Percentiles rank a stretch among this genome's conserved stretches.
Evolutionary conservation across 2,113 vertebrate genomes (phyloP).

Genomic region (Phrynosoma blainvillii): DNA sequence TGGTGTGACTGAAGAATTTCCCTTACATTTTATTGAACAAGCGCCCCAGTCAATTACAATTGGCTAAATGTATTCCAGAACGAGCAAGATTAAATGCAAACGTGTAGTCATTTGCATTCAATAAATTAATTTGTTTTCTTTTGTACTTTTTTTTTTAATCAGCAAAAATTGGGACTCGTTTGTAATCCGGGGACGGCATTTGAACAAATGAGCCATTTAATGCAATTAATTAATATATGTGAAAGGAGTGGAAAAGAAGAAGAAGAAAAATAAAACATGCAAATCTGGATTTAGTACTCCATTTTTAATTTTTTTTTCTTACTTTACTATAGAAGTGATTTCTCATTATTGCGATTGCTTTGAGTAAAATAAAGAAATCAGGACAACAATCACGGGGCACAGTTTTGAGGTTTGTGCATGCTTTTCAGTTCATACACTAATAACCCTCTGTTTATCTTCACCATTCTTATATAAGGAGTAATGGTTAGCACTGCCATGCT

Average conservation of each 20-base stretch:
- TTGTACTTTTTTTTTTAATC: slow-evolving; percentile 40
- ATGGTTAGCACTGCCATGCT: slow-evolving; percentile 3
- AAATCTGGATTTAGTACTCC: slow-evolving; percentile 25
- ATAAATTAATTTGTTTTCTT: slow-evolving; percentile 35
- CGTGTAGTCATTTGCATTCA: slow-evolving; percentile 39
- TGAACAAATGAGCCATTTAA: slow-evolving; percentile 34
- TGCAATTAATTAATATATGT: slow-evolving; percentile 42
- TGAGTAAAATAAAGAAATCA: slow-evolving; percentile 4
- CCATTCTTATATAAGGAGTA: not conserved
- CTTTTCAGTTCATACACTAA: not conserved
- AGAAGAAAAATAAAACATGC: slow-evolving; percentile 36
- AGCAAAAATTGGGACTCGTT: slow-evolving; percentile 43
- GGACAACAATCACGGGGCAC: not conserved
- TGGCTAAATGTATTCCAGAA: slow-evolving; percentile 56
- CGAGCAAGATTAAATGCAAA: slow-evolving; percentile 40
- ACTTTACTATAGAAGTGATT: slow-evolving; percentile 19
- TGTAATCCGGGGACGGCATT: not conserved
- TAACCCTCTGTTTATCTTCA: slow-evolving; percentile 9
- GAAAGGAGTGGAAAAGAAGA: not conserved
- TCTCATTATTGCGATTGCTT: slow-evolving; percentile 22
- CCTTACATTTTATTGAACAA: slow-evolving; percentile 67
- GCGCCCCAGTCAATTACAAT: slow-evolving; percentile 65
- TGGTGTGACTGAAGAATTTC: slow-evolving; percentile 66
- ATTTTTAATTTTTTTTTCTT: not conserved
- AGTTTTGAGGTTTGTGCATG: slow-evolving; percentile 12